Percentiles rank a stretch among this genome's conserved stretches.
These are phyloP conservation scores for Drosophila suboccidentalis DNA, from an alignment of 2,888 invertebrate species.

Conservation along the genomic window DNA sequence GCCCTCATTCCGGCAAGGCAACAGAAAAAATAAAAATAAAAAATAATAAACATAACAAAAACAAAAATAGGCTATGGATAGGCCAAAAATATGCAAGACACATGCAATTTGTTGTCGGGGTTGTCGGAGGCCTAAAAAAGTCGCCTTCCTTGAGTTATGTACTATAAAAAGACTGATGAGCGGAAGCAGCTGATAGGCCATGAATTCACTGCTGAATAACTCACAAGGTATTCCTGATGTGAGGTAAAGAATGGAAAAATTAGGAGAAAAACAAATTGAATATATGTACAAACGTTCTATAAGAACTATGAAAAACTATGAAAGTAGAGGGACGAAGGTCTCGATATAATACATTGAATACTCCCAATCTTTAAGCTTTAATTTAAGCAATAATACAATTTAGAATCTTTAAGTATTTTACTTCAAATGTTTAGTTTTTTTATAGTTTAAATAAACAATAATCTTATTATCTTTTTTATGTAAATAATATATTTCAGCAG, in stretches of 20 bases:
- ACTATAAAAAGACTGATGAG: conserved; percentile 60
- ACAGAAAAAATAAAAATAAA: conserved; percentile 6
- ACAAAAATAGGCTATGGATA: conserved; percentile 58
- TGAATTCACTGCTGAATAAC: conserved; percentile 15
- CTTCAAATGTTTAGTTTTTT: no score
- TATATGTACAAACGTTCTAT: no score
- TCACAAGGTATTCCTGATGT: background rate
- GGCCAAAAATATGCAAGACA: conserved; percentile 62
- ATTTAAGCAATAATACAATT: no score
- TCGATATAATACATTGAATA: no score
- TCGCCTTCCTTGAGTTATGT: conserved; percentile 35
- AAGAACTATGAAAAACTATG: no score
- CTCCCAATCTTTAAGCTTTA: no score
- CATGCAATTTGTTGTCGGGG: conserved; percentile 45
- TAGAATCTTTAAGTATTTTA: no score
- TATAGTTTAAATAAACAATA: no score
- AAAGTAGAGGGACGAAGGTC: no score
- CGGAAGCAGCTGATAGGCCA: conserved; percentile 61
- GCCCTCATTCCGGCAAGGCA: conserved; percentile 52
- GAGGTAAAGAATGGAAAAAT: background rate
- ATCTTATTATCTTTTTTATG: no score
- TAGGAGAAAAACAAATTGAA: background rate
- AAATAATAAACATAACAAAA: conserved; percentile 15
- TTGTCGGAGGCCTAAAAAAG: conserved; percentile 1
- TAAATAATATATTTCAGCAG: no score